Evolutionary conservation across 2,888 invertebrate genomes (phyloP), one percentile per base, ranked within the genome.

Genomic region (Diadegma fenestrale): DNA sequence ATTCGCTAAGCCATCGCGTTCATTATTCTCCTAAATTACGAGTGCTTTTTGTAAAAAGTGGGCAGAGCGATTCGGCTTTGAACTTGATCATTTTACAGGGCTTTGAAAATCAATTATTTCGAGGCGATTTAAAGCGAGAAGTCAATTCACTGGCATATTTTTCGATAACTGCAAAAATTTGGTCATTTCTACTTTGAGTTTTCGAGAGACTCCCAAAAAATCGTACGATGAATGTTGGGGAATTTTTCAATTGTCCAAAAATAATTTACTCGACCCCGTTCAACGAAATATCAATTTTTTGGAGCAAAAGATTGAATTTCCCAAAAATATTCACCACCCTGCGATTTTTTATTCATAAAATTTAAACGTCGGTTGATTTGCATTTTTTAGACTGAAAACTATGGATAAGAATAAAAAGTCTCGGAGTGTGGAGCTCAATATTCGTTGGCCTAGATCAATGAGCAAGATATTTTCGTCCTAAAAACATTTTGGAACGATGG

Each of bases 1-100:
- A 48, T 63, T 76, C 61, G 37, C 41, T 7, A 10, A 26, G 30
- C 68, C 26, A 64, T 69, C 17, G 37, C 30, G 19, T 51, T 64
- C 19, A 71, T 37, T 12, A 19, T 48, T 33, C n/a, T 33, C 48
- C 48, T 5, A 48, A 2, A 1, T 48, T n/a, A n/a, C n/a, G 6
- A 17, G 17, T 48, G 37, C 37, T 48, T 48, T 48, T 17, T 17
- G n/a, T 17, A 48, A 37, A 37, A 37, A 37, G 8, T 0, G 10
- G 37, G 37, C 10, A 10, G 7, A 37, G 37, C 10, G 8, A 37
- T 37, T 37, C n/a, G n/a, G n/a, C n/a, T n/a, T n/a, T n/a, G n/a
- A n/a, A n/a, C n/a, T n/a, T n/a, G n/a, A n/a, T n/a, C n/a, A n/a
- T n/a, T n/a, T n/a, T n/a, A n/a, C n/a, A n/a, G n/a, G n/a, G n/a